Percentiles rank a stretch among this genome's conserved stretches.
Conservation (phyloP, 2,888 invertebrate species). For the Himalopsyche kuldschensis region DNA sequence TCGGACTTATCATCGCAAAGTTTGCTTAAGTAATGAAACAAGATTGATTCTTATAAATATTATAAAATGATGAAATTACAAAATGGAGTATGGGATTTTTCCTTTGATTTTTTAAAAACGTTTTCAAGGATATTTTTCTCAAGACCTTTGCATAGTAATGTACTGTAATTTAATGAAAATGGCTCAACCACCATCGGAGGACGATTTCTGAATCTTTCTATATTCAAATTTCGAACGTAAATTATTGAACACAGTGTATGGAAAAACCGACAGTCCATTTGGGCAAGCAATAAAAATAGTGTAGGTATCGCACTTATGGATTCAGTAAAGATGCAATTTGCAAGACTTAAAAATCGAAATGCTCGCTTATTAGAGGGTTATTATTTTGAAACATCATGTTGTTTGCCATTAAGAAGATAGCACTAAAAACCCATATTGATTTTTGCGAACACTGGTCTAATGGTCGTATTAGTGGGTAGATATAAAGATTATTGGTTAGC, state of each 20-base stretch:
- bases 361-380: not conserved
- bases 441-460: not conserved
- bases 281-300: not conserved
- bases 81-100: too few relatives aligned
- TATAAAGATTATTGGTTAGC: not conserved
- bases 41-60: too few relatives aligned
- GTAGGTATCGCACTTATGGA: not conserved
- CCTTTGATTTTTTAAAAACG: too few relatives aligned
- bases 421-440: not conserved
- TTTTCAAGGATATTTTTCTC: too few relatives aligned
- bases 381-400: not conserved
- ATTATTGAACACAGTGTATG: not conserved
- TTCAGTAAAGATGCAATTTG: constrained; percentile 3
- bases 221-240: not conserved
- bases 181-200: too few relatives aligned
- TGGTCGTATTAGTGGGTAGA: not conserved
- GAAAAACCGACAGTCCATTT: not conserved
- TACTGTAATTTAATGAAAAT: too few relatives aligned
- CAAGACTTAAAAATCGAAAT: not conserved
- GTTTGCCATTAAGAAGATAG: not conserved
- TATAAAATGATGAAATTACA: too few relatives aligned
- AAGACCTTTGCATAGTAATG: too few relatives aligned
- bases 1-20: too few relatives aligned
- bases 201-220: not conserved
- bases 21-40: too few relatives aligned